These are phyloP conservation scores for Euplexia lucipara DNA, from an alignment of 2,888 invertebrate species.

Conservation along the genomic window DNA sequence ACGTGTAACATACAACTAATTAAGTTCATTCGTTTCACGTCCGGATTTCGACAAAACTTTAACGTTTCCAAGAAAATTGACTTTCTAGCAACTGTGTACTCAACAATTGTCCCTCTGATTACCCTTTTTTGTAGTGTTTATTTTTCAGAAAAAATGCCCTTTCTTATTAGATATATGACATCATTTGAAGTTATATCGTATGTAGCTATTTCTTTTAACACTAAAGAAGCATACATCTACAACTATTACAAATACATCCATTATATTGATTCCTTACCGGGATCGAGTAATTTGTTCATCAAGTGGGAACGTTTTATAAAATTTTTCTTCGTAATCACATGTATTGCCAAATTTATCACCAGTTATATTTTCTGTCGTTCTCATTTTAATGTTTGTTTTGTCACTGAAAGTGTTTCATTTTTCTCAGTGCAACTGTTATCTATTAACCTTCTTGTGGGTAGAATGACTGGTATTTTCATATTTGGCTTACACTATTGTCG, in stretches of 20 bases:
- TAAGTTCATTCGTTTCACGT: not conserved
- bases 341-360: not conserved
- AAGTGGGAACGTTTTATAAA: not conserved
- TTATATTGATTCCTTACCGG: not conserved
- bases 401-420: not conserved
- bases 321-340: not conserved
- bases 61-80: not conserved
- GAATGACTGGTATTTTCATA: not conserved
- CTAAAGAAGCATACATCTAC: not conserved
- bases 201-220: not conserved
- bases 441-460: not conserved
- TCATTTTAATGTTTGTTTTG: not conserved
- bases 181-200: not conserved
- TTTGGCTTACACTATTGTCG: constrained; percentile 3
- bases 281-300: not conserved
- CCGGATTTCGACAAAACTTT: constrained; percentile 1
- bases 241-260: not conserved
- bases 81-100: not conserved
- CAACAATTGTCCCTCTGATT: not conserved
- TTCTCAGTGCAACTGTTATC: not conserved
- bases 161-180: not conserved
- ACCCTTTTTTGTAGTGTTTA: not conserved
- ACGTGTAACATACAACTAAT: not conserved
- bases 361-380: not conserved
- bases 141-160: not conserved